Evolutionary conservation across 2,888 invertebrate genomes (phyloP), one percentile per base, ranked within the genome.

Genomic region (Nomada goodeniana): DNA sequence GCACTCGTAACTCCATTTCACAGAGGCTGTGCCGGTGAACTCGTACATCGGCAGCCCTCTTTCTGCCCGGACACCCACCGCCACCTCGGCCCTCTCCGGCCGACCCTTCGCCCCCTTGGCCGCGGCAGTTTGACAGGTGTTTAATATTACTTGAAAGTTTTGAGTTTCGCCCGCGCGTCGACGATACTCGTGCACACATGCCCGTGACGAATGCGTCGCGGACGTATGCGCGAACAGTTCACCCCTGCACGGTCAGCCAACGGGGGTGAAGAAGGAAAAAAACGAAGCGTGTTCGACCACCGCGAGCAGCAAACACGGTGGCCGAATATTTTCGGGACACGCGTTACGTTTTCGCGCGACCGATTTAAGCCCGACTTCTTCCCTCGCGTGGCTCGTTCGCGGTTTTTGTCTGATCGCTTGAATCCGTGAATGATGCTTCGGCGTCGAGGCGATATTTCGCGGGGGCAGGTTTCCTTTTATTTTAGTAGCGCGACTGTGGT

Each of bases 1-100:
- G 91, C 91, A 88, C 91, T 91, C 90, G 88, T 91, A 92, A 91
- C 92, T 91, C 89, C 85, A 91, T 90, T 90, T 85, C 86, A 83
- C 83, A 78, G 85, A 87, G 85, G 44, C 68, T 64, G 65, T 67
- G 65, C 71, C 63, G 59, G 59, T 61, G 61, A 70, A 67, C 65
- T 75, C 81, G 76, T 78, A 71, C 80, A 79, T 65, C 77, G 65
- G 68, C 55, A 26, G 44, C 65, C 71, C 63, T 63, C n/a, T 23
- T 61, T n/a, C 73, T 29, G 53, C 44, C 55, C 69, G 2, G 60
- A 50, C 71, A 52, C 68, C 52, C 65, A 65, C 78, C 80, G 72
- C 85, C 79, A 80, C 86, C 86, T 82, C 86, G 23, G 23, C 23
- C 23, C 23, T 23, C 85, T 82, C 86, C 13, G 85, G 42, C 10